Conservation (phyloP, 2,797 vertebrate genomes). For the Anguilla obscura region DNA sequence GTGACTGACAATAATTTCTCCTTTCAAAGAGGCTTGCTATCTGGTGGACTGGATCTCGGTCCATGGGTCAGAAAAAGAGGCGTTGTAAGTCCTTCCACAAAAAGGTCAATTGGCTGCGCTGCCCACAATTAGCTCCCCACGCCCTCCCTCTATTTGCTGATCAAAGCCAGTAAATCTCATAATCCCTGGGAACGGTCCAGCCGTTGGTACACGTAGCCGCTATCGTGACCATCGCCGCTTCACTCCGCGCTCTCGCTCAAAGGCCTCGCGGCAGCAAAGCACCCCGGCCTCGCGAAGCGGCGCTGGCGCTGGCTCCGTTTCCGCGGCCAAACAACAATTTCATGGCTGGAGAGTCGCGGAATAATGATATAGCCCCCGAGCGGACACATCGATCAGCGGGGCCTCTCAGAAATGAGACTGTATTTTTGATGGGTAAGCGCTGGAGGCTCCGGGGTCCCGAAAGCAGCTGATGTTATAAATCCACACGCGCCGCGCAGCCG, state of each 20-base stretch:
- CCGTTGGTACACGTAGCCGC: slow-evolving; percentile 28
- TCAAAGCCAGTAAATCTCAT: slow-evolving; percentile 36
- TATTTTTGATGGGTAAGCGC: slow-evolving; percentile 53
- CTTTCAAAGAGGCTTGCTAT: background rate
- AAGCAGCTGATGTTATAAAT: slow-evolving; percentile 1
- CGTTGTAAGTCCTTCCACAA: slow-evolving; percentile 25
- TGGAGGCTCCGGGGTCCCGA: background rate
- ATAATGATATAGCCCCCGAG: slow-evolving; percentile 61
- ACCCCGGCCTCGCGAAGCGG: slow-evolving; percentile 1
- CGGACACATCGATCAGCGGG: slow-evolving; percentile 56
- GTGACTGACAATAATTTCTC: background rate
- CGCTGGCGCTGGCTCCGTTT: background rate
- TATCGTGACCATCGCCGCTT: slow-evolving; percentile 21
- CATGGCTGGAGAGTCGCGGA: slow-evolving; percentile 59
- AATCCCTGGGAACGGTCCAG: slow-evolving; percentile 25
- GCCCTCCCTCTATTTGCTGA: slow-evolving; percentile 29
- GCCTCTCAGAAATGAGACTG: slow-evolving; percentile 51
- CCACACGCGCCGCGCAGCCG: background rate
- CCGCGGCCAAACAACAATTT: slow-evolving; percentile 65
- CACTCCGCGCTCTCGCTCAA: slow-evolving; percentile 17
- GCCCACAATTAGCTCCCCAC: slow-evolving; percentile 4
- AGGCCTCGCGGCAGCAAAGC: slow-evolving; percentile 35
- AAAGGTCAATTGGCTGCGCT: slow-evolving; percentile 33
- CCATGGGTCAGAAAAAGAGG: slow-evolving; percentile 15
- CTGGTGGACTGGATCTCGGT: background rate